Conservation (phyloP, 2,888 invertebrate species). For the Agrochola macilenta region DNA sequence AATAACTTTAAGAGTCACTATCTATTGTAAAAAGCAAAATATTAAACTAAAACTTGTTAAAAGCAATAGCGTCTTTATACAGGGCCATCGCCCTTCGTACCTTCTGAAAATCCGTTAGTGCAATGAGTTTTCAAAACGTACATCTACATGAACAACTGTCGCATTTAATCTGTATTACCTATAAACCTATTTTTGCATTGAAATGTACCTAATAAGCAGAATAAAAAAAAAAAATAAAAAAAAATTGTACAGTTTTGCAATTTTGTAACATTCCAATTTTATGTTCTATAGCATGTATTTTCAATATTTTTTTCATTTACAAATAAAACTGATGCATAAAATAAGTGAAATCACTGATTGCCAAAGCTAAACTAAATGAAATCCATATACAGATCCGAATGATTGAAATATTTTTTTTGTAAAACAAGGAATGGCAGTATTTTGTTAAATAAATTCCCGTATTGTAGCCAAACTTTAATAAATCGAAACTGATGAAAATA, state of each 20-base stretch:
- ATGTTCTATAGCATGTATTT: neutral
- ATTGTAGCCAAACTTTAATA: neutral
- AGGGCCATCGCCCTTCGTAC: conserved; percentile 11
- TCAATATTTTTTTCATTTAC: neutral
- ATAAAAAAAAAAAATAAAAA: no score
- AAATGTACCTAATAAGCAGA: neutral
- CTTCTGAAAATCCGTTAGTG: conserved; percentile 28
- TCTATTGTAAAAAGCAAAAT: conserved; percentile 5
- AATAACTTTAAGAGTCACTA: neutral
- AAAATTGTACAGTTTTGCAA: neutral
- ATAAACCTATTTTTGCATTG: neutral
- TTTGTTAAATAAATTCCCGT: neutral
- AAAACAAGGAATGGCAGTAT: neutral
- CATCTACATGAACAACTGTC: neutral
- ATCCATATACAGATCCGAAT: neutral
- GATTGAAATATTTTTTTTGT: neutral
- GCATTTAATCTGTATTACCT: neutral
- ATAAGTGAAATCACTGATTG: neutral
- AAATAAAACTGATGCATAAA: neutral
- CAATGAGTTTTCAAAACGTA: conserved; percentile 26
- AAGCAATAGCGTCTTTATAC: neutral
- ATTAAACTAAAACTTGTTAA: conserved; percentile 13
- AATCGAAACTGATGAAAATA: neutral
- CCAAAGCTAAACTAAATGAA: neutral
- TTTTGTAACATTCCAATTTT: neutral